Evolutionary conservation across 2,797 vertebrate species (phyloP).

Genomic region (Erethizon dorsatum): DNA sequence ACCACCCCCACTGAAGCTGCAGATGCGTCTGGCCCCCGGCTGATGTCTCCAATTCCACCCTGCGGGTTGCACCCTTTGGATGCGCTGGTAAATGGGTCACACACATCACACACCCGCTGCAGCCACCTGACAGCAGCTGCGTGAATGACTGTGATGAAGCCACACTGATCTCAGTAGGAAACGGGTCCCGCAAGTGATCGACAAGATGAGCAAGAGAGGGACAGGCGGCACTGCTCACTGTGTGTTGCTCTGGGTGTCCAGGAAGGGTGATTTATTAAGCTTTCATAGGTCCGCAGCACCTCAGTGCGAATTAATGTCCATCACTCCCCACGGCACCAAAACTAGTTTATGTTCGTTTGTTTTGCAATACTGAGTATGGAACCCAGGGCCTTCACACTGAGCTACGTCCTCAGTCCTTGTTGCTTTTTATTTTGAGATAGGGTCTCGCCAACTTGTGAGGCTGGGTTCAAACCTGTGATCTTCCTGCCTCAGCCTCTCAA

Average conservation of each 20-base stretch:
- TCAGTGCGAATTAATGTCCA: background rate
- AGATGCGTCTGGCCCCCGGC: background rate
- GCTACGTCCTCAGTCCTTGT: background rate
- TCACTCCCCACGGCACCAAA: background rate
- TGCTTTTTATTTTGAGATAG: background rate
- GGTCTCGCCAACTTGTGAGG: background rate
- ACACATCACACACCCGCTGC: background rate
- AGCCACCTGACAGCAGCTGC: background rate
- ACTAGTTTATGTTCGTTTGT: no score
- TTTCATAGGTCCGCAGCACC: background rate
- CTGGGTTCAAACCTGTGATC: background rate
- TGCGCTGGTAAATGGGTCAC: background rate
- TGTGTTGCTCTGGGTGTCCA: background rate
- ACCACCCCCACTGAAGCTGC: background rate
- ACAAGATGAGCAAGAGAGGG: background rate
- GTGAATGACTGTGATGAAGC: background rate
- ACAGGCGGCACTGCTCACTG: background rate
- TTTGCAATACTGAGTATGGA: no score
- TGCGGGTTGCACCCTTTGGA: background rate
- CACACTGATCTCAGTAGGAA: background rate
- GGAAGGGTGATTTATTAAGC: background rate
- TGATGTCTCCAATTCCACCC: background rate
- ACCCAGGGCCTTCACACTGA: no score
- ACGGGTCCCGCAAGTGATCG: background rate
- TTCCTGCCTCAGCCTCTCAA: background rate